Conservation (phyloP, 2,888 invertebrate genomes). For the Mythimna loreyi region DNA sequence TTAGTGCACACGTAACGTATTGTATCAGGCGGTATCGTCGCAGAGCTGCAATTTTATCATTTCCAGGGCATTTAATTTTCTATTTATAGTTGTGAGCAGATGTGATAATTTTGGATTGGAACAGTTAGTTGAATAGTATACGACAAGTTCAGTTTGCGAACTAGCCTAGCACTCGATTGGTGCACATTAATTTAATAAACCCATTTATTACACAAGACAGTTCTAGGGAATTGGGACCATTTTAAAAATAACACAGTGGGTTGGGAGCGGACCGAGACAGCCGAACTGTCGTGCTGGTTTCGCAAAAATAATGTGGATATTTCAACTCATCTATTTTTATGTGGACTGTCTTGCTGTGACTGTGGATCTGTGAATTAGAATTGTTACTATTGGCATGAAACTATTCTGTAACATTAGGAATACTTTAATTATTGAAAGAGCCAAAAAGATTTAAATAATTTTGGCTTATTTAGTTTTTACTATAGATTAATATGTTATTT, state of each 20-base stretch:
- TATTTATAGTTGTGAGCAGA: conserved; percentile 83
- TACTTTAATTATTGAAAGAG: background rate
- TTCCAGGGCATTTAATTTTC: conserved; percentile 84
- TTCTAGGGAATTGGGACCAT: conserved; percentile 77
- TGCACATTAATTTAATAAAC: conserved; percentile 58
- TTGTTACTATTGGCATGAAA: conserved; percentile 33
- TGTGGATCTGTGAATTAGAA: conserved; percentile 56
- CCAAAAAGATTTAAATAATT: background rate
- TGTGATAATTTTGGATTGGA: conserved; percentile 80
- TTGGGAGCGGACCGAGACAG: conserved; percentile 75
- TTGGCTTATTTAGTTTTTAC: too few species aligned
- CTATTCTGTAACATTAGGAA: conserved; percentile 2
- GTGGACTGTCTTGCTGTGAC: conserved; percentile 57
- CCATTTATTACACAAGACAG: conserved; percentile 65
- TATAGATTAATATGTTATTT: too few species aligned
- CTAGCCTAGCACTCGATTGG: conserved; percentile 56
- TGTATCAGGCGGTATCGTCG: conserved; percentile 35
- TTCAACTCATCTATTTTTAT: conserved; percentile 81
- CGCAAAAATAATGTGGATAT: conserved; percentile 78
- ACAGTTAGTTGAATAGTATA: conserved; percentile 61
- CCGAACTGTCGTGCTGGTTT: conserved; percentile 75
- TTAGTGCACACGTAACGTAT: conserved; percentile 53
- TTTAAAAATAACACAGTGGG: conserved; percentile 84
- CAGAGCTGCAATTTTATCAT: conserved; percentile 71
- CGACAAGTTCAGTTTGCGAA: conserved; percentile 44